Base-by-base conservation (phyloP, 2,797 vertebrate genomes). In the Microhierax caerulescens region DNA sequence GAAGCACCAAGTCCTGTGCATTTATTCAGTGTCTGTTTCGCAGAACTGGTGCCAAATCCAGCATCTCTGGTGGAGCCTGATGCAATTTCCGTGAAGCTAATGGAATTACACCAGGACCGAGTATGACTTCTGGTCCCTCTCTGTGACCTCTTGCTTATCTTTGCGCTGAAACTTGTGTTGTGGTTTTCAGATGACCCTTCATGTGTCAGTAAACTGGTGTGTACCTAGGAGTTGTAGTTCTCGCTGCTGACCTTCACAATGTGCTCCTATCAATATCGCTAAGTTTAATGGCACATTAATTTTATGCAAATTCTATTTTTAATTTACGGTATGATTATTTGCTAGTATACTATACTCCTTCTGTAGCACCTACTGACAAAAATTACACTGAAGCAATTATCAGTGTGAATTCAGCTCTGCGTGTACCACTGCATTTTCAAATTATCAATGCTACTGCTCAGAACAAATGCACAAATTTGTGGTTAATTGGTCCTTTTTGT, bases 51-150 rank as follows among this genome's bases (percentile, higher is more conserved):
- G 75, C 78, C 83, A 93, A 86, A 84, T 75, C 54, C 90, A 84
- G 88, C 34, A 21, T 45, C 80, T 90, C 57, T 75, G 73, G 59
- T 88, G 73, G 82, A 53, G 41, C 51, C 84, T 83, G 84, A 89
- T 94, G 78, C 51, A 64, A 80, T 92, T 93, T 91, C 56, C 61
- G 57, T 93, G 87, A n/a, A 83, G 70, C 68, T 88, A 90, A 88
- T 96, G 75, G 91, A 48, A 77, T 95, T 94, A 92, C 60, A 34
- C 24, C 60, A 75, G 75, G 47, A 39, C 91, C 6, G 11, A 83
- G 34, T 20, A 24, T 60, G 64, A 22, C 81, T 91, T 8, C 48
- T 83, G 82, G 53, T 61, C 83, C 72, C 19, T 64, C 64, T 48
- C n/a, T 0, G 2, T 90, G 88, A 88, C 90, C 92, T 65, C 37